These are phyloP conservation scores for Patagioenas fasciata DNA, from an alignment of 2,113 vertebrate genomes.

Conservation along the genomic window DNA sequence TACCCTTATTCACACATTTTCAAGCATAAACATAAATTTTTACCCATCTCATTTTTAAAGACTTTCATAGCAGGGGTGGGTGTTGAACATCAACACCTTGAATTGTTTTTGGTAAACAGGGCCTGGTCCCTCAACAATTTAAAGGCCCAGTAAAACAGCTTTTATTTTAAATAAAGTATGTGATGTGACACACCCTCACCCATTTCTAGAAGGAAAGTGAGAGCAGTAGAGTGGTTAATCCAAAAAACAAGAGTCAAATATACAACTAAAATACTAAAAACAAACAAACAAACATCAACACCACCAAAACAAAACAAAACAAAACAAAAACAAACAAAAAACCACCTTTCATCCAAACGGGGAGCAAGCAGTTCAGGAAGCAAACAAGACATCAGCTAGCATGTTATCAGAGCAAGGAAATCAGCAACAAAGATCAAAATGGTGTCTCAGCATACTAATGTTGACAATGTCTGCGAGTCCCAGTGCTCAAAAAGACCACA, in stretches of 20 bases:
- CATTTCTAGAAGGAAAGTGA: not conserved
- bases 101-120: not conserved
- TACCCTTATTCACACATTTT: not conserved
- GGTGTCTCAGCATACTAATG: slow-evolving; percentile 54
- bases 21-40: not conserved
- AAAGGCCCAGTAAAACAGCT: not conserved
- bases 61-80: not conserved
- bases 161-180: not conserved
- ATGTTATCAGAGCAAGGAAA: slow-evolving; percentile 51
- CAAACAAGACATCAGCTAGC: slow-evolving; percentile 18
- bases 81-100: not conserved
- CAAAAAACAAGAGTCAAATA: not conserved
- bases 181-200: not conserved
- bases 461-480: slow-evolving; percentile 13
- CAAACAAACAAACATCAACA: not conserved
- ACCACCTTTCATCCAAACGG: not conserved
- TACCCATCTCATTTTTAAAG: not conserved
- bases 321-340: not conserved
- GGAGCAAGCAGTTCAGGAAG: slow-evolving; percentile 15
- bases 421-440: slow-evolving; percentile 50
- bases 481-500: slow-evolving; percentile 24
- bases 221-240: not conserved
- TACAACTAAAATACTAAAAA: not conserved
- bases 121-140: not conserved
- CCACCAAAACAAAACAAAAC: not conserved